Conservation (phyloP, 2,888 invertebrate species). For the Macrostomum cliftonense region DNA sequence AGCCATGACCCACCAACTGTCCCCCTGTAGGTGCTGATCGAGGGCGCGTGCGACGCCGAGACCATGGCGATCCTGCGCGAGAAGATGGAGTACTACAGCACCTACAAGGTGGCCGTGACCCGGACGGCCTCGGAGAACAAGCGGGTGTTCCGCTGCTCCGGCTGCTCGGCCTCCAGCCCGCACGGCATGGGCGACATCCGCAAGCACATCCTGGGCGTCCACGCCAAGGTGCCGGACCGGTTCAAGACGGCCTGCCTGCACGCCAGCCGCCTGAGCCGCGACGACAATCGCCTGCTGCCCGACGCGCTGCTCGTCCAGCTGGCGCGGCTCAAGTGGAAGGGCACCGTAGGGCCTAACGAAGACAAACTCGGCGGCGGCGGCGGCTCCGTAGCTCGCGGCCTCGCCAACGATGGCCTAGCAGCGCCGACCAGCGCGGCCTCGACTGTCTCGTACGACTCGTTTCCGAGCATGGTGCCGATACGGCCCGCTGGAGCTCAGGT, state of each 20-base stretch:
- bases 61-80: conserved; percentile 8
- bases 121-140: neutral
- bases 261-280: conserved; percentile 8
- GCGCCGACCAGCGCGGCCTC: no score
- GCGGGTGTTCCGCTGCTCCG: conserved; percentile 11
- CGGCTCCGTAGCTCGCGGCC: neutral
- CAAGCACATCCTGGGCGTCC: conserved; percentile 11
- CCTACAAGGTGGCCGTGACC: conserved; percentile 9
- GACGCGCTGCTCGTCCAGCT: conserved; percentile 9
- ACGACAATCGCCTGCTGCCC: conserved; percentile 9
- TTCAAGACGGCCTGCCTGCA: conserved; percentile 11
- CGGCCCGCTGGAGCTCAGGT: no score
- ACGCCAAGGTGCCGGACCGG: conserved; percentile 11
- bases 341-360: conserved; percentile 7
- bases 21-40: neutral
- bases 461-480: no score
- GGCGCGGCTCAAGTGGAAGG: conserved; percentile 11
- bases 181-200: conserved; percentile 11
- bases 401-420: no score
- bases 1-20: no score
- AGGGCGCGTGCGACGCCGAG: conserved; percentile 7
- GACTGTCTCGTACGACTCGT: no score
- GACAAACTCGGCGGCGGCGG: neutral
- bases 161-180: conserved; percentile 9
- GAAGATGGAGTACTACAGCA: conserved; percentile 8